Base-by-base conservation (phyloP, 1,140 invertebrate genomes). In the Drosophila nannoptera region DNA sequence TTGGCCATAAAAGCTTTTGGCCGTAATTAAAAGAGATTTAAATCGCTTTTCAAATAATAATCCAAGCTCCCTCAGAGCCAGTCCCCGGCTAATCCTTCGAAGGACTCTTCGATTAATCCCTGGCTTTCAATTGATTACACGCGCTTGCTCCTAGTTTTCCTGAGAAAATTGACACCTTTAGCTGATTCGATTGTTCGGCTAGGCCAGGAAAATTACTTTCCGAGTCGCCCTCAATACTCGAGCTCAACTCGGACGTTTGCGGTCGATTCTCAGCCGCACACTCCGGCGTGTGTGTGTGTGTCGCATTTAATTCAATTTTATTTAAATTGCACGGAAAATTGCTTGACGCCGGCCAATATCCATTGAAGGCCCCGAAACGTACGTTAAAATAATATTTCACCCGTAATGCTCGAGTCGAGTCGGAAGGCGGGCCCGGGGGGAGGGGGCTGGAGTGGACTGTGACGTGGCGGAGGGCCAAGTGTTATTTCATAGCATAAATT, bases 401-500 rank as follows among this genome's bases (percentile, higher is more conserved):
- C 50, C 29, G 48, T 50, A 76, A 84, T 73, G 73, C 76, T 75
- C 55, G 48, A 67, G 55, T 63, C 66, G n/a, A n/a, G n/a, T n/a
- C n/a, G n/a, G n/a, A n/a, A n/a, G n/a, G n/a, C n/a, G 64, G 45
- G 42, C 54, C 56, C 31, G 38, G 49, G 32, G 54, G 22, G 22
- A n/a, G 22, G 22, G 1, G 3, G 22, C 22, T 22, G 22, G 3
- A 22, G 22, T 22, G 22, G 22, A 22, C 22, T 22, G 22, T 22
- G 22, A 22, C 22, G 22, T 22, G 22, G 22, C 22, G 22, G 22
- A 22, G 40, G 66, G 70, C 68, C 70, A 66, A 73, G 56, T 84
- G 76, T 80, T 80, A 83, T 84, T 83, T 84, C 63, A 76, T 83
- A 80, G 73, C 80, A 83, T 84, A 83, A 84, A 83, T 83, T 83